These are phyloP conservation scores for Heterotilapia buettikoferi DNA, from an alignment of 2,113 vertebrate genomes.

Conservation along the genomic window DNA sequence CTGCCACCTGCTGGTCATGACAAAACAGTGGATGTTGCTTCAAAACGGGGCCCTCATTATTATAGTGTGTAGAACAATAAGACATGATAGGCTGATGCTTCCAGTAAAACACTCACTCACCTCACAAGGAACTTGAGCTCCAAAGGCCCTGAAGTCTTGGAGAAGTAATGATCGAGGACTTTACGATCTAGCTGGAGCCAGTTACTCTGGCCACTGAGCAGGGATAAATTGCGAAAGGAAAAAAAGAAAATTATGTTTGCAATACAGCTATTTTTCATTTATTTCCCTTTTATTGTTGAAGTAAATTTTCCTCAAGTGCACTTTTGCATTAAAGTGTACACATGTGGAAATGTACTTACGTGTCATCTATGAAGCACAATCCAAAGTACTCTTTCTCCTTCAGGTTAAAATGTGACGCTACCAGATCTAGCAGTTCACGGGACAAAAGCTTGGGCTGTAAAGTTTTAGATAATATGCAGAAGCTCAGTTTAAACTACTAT, in stretches of 20 bases:
- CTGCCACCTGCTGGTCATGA: conserved; percentile 66
- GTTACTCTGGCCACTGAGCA: conserved; percentile 84
- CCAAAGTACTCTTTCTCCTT: conserved; percentile 99
- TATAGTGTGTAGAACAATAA: neutral
- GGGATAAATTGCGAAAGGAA: neutral
- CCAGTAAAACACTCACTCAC: conserved; percentile 62
- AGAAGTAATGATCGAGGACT: conserved; percentile 93
- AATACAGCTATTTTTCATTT: neutral
- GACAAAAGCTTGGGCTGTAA: conserved; percentile 91
- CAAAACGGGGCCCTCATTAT: neutral
- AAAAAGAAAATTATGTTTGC: conserved; percentile 1
- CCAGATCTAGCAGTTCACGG: conserved; percentile 89
- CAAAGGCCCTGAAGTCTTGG: conserved; percentile 82
- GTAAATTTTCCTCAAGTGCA: neutral
- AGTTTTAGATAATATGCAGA: neutral
- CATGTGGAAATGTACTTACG: conserved; percentile 72
- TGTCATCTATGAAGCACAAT: conserved; percentile 88
- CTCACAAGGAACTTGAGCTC: conserved; percentile 87
- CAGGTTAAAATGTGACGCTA: conserved; percentile 95
- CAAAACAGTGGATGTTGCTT: neutral
- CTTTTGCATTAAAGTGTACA: neutral
- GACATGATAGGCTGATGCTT: neutral
- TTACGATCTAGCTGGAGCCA: conserved; percentile 95
- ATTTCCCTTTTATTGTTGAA: neutral
- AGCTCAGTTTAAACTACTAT: neutral